Evolutionary conservation across 1,140 invertebrate species (phyloP).

Genomic region (Drosophila neocordata): DNA sequence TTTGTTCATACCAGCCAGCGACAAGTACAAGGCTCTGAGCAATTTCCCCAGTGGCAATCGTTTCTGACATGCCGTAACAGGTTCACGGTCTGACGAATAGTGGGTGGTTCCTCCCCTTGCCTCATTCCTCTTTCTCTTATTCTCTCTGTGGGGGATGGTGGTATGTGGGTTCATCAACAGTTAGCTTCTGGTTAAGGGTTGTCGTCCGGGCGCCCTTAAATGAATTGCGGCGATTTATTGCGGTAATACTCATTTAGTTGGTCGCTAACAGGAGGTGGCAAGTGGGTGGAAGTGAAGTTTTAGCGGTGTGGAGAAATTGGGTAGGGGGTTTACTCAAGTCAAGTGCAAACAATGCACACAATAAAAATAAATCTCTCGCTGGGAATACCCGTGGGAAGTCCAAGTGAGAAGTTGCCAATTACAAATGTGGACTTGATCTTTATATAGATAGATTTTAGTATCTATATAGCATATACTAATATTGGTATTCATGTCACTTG

Average conservation of each 20-base stretch:
- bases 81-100: conserved; percentile 70
- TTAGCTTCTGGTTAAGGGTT: conserved; percentile 75
- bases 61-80: conserved; percentile 72
- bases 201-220: conserved; percentile 65
- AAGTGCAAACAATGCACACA: conserved; percentile 78
- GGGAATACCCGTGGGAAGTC: conserved; percentile 72
- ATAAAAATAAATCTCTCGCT: conserved; percentile 75
- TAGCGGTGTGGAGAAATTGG: background rate
- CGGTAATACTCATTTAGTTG: conserved; percentile 80
- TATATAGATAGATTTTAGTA: background rate
- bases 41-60: conserved; percentile 78
- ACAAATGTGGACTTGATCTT: conserved; percentile 54
- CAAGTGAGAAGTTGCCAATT: conserved; percentile 66
- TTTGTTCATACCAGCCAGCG: conserved; percentile 63
- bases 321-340: conserved; percentile 36
- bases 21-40: conserved; percentile 54
- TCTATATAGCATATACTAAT: conserved; percentile 16
- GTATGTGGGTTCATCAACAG: conserved; percentile 65
- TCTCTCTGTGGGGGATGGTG: conserved; percentile 17
- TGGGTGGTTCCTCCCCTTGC: conserved; percentile 35
- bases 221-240: conserved; percentile 82
- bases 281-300: background rate
- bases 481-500: conserved; percentile 75
- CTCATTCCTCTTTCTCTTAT: background rate
- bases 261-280: conserved; percentile 35